phyloP scores from a whole-genome alignment of 37 sponge, comb jelly and placozoan genomes.

The Chondrilla cf. caribensis region DNA sequence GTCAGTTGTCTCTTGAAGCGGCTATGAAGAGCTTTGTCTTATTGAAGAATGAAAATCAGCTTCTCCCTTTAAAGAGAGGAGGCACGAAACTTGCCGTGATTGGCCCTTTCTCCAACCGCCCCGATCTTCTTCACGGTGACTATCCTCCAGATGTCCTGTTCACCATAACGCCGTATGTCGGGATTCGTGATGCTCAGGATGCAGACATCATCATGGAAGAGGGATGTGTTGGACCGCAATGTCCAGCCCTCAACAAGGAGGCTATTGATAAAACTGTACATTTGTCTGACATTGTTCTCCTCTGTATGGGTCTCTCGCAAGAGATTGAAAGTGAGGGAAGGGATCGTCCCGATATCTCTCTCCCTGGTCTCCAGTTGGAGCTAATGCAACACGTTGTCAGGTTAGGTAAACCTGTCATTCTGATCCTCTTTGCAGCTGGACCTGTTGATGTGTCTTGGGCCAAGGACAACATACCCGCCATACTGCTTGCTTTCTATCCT shows the following conservation, averaged over 20 bases:
- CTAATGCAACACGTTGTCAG: slow-evolving; percentile 32
- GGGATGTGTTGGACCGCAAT: slow-evolving; percentile 14
- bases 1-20: slow-evolving; percentile 21
- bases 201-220: slow-evolving; percentile 2
- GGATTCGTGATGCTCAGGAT: neutral
- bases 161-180: slow-evolving; percentile 18
- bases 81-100: slow-evolving; percentile 37
- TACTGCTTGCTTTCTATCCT: slow-evolving; percentile 1
- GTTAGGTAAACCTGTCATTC: slow-evolving; percentile 15
- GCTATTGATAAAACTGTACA: slow-evolving; percentile 2
- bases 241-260: neutral
- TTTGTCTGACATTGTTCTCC: slow-evolving; percentile 25
- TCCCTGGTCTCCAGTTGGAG: slow-evolving; percentile 34
- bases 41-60: slow-evolving; percentile 24
- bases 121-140: slow-evolving; percentile 25
- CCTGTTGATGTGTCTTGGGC: slow-evolving; percentile 64
- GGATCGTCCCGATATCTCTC: slow-evolving; percentile 26
- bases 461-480: neutral
- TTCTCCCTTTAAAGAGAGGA: slow-evolving; percentile 23
- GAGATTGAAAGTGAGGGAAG: slow-evolving; percentile 33
- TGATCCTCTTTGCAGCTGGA: slow-evolving; percentile 57
- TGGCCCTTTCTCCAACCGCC: slow-evolving; percentile 38
- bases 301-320: slow-evolving; percentile 21
- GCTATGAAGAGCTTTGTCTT: slow-evolving; percentile 32
- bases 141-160: slow-evolving; percentile 30